Base-by-base conservation (phyloP, 1,140 invertebrate species). In the Physella acuta region DNA sequence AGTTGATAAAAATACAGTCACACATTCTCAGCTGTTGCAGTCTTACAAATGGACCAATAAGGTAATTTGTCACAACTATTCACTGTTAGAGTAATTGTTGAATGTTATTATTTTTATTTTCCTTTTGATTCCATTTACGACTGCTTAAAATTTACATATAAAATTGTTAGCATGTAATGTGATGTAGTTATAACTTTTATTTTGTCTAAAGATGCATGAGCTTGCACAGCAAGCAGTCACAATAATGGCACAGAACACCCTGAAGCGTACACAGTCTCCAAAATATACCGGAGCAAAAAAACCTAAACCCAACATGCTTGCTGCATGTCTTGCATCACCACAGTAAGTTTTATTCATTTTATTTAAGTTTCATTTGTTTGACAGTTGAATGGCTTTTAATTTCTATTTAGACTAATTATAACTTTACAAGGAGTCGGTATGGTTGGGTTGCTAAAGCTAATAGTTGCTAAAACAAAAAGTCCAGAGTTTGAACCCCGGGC, bases 31-130 rank as follows among this genome's bases (percentile, higher is more conserved):
- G 60, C 63, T 82, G 20, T 63, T 78, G 4, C 77, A 79, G 36
- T 71, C 81, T n/a, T 79, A 82, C 68, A 82, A 80, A 73, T 81
- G 78, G 75, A 78, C 77, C 37, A 79, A 79, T 51, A 81, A 82
- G 73, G 79, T 81, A 68, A 70, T 60, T 51, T n/a, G 24, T 16
- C 24, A 31, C 8, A 31, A 60, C 20, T 30, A 34, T n/a, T 11
- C 14, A 28, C 8, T 61, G 16, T 33, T 30, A 33, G 26, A 26
- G 26, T 11, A 36, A 17, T 16, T 17, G 33, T 61, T 28, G 8
- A 16, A 5, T 61, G 5, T 33, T 16, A 8, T 61, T 8, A 36
- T 5, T 33, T 61, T 8, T 61, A 14, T 30, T 16, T 33, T 33
- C 26, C 26, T 61, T 11, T 56, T 16, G n/a, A n/a, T n/a, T n/a